Evolutionary conservation across 2,888 invertebrate species (phyloP).

Genomic region (Cordilura impudica): DNA sequence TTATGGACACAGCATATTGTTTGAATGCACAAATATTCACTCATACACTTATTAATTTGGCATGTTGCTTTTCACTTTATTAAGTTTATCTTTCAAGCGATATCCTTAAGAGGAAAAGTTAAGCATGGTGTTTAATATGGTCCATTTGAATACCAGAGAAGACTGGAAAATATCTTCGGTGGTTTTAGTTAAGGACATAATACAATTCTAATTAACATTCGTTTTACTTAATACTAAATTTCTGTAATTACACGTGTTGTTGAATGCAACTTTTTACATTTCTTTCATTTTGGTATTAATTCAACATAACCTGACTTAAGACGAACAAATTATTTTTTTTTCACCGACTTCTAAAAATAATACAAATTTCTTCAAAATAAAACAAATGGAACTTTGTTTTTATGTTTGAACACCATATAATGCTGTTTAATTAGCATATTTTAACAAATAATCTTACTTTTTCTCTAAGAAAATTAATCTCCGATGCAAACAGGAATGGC

Average conservation of each 20-base stretch:
- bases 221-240: background rate
- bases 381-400: background rate
- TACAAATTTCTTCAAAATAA: background rate
- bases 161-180: background rate
- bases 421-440: conserved; percentile 27
- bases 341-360: background rate
- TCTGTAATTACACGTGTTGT: conserved; percentile 41
- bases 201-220: background rate
- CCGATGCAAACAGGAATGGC: conserved; percentile 77
- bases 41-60: too few species aligned
- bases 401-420: background rate
- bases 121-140: conserved; percentile 58
- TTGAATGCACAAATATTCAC: too few species aligned
- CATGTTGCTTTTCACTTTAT: conserved; percentile 61
- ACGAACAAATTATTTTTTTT: background rate
- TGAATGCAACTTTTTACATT: conserved; percentile 20
- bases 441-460: conserved; percentile 73
- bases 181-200: conserved; percentile 63
- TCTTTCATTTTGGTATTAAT: conserved; percentile 8
- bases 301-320: conserved; percentile 38
- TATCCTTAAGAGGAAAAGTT: conserved; percentile 65
- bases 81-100: conserved; percentile 63
- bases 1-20: background rate
- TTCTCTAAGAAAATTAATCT: conserved; percentile 72
- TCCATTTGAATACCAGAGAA: conserved; percentile 62